Evolutionary conservation across 2,888 invertebrate species (phyloP).

Genomic region (Beris morrisii): DNA sequence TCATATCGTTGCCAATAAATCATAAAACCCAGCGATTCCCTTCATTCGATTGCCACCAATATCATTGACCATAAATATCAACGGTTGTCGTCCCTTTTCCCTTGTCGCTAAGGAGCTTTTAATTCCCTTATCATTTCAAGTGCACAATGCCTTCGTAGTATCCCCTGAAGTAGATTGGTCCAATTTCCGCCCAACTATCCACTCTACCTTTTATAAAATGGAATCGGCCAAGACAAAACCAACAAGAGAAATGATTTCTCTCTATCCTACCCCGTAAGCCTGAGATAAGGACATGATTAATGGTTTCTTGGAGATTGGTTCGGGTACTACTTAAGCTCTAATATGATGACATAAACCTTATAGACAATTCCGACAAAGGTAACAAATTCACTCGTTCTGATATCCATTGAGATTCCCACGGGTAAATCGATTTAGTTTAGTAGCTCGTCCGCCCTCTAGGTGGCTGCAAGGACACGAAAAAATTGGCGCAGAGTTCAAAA

Average conservation of each 20-base stretch:
- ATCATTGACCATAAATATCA: slow-evolving; percentile 25
- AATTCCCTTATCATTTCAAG: slow-evolving; percentile 29
- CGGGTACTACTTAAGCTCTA: slow-evolving; percentile 22
- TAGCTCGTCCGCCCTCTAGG: too few species aligned
- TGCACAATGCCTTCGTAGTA: slow-evolving; percentile 17
- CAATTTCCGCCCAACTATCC: too few species aligned
- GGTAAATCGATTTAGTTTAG: too few species aligned
- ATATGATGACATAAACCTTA: slow-evolving; percentile 31
- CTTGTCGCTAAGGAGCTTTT: slow-evolving; percentile 19
- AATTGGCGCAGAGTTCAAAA: too few species aligned
- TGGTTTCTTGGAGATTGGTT: slow-evolving; percentile 29
- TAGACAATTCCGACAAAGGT: slow-evolving; percentile 29
- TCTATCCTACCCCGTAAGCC: slow-evolving; percentile 17
- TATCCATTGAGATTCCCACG: too few species aligned
- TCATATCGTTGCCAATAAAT: too few species aligned
- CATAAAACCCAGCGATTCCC: too few species aligned
- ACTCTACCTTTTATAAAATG: too few species aligned
- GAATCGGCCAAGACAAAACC: slow-evolving; percentile 7
- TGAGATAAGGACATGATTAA: slow-evolving; percentile 30
- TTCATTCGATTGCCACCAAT: slow-evolving; percentile 6
- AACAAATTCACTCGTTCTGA: slow-evolving; percentile 17
- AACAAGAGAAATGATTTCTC: slow-evolving; percentile 27
- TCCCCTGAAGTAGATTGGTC: too few species aligned
- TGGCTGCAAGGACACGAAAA: too few species aligned
- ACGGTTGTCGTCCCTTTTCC: slow-evolving; percentile 12